These are phyloP conservation scores for Lepeophtheirus salmonis DNA, from an alignment of 1,140 invertebrate genomes.

Conservation along the genomic window DNA sequence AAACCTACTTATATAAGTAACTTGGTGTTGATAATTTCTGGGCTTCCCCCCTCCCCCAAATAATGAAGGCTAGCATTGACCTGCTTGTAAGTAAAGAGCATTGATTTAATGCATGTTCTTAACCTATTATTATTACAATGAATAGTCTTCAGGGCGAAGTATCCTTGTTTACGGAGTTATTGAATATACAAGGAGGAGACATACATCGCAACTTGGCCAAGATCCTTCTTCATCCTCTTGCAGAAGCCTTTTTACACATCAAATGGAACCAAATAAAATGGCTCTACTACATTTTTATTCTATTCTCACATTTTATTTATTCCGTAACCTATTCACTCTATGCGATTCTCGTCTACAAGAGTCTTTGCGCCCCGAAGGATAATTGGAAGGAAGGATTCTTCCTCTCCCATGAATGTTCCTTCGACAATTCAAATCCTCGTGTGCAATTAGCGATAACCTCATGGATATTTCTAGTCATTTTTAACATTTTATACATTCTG, in stretches of 20 bases:
- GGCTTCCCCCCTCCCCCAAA: too few relatives aligned
- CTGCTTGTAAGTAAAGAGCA: too few relatives aligned
- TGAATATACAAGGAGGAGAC: background rate
- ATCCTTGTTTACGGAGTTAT: slow-evolving; percentile 4
- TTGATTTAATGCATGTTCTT: too few relatives aligned
- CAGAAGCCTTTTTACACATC: slow-evolving; percentile 22
- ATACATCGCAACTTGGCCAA: slow-evolving; percentile 18
- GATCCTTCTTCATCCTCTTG: slow-evolving; percentile 23
- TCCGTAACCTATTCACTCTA: slow-evolving; percentile 36
- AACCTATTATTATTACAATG: too few relatives aligned
- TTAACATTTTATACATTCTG: slow-evolving; percentile 33
- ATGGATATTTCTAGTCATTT: slow-evolving; percentile 33
- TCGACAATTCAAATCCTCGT: background rate
- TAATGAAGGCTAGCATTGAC: too few relatives aligned
- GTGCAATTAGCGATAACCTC: background rate
- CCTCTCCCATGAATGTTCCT: background rate
- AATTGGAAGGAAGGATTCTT: background rate
- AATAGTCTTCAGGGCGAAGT: background rate
- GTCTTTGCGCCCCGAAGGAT: background rate
- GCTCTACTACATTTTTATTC: slow-evolving; percentile 55
- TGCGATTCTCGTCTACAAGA: background rate
- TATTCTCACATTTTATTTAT: slow-evolving; percentile 56
- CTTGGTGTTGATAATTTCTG: too few relatives aligned
- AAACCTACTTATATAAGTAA: too few relatives aligned
- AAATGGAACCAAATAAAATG: slow-evolving; percentile 56